Evolutionary conservation across 2,797 vertebrate genomes (phyloP).

Genomic region (Chloroceryle amazona): DNA sequence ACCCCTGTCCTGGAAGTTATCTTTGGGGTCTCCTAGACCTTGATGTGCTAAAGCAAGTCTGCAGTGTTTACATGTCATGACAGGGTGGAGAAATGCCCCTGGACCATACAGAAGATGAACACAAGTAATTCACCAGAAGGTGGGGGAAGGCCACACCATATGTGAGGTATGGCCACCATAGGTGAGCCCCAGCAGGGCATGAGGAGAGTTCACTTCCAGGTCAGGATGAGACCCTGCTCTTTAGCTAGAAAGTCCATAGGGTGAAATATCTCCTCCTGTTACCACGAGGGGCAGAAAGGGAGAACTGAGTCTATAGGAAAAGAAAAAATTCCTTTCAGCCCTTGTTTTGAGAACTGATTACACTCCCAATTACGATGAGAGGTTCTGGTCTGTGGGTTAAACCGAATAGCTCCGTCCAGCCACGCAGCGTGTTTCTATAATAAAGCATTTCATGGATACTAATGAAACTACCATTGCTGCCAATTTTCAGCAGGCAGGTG

Average conservation of each 20-base stretch:
- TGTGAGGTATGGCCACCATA: too few species aligned
- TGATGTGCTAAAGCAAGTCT: neutral
- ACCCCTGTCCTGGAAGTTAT: neutral
- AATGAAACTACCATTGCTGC: neutral
- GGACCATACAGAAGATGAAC: rapidly evolving
- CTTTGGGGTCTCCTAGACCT: neutral
- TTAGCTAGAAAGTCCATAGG: neutral
- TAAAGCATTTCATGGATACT: neutral
- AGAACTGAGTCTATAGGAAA: neutral
- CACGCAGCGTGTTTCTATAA: neutral
- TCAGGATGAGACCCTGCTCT: neutral
- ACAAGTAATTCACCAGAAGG: neutral
- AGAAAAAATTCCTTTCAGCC: neutral
- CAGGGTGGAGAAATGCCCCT: neutral
- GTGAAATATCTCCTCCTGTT: neutral
- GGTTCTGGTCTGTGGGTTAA: rapidly evolving
- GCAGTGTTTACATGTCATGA: neutral
- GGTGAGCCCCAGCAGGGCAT: neutral
- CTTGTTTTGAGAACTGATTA: neutral
- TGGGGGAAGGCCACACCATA: neutral
- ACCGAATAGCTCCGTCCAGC: neutral
- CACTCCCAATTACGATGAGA: neutral
- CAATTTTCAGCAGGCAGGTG: neutral
- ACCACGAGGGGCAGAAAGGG: neutral
- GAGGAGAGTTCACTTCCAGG: neutral